These are phyloP conservation scores for Epinephelus moara DNA, from an alignment of 2,113 vertebrate genomes.

Conservation along the genomic window DNA sequence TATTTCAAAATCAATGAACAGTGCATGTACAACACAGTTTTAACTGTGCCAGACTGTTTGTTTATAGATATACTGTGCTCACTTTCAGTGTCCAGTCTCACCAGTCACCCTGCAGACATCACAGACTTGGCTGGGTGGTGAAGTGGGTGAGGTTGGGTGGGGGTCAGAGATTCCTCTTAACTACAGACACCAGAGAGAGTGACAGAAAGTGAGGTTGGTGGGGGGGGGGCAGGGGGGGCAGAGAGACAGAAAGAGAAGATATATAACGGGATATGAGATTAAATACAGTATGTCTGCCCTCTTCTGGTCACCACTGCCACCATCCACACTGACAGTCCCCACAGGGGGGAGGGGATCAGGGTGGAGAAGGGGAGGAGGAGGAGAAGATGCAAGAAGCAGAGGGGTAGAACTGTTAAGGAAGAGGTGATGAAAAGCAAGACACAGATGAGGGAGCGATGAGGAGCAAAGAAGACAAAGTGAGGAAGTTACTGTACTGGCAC, in stretches of 20 bases:
- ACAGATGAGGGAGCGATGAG: not conserved
- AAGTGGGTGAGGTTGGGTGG: constrained; percentile 2
- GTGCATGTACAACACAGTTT: too few relatives aligned
- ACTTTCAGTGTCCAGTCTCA: not conserved
- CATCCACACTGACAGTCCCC: constrained; percentile 54
- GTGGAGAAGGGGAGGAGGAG: not conserved
- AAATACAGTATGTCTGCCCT: constrained; percentile 90
- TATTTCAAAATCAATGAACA: not conserved
- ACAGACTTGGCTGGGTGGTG: constrained; percentile 2
- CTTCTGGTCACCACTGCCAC: constrained; percentile 86
- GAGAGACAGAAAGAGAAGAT: constrained; percentile 39
- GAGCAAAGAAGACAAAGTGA: not conserved
- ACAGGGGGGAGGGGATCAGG: not conserved
- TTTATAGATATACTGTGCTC: not conserved
- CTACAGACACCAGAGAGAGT: constrained; percentile 20
- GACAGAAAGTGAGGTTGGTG: constrained; percentile 11
- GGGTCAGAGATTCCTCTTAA: constrained; percentile 46
- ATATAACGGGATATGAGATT: constrained; percentile 75
- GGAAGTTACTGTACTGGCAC: not conserved
- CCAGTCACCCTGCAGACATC: constrained; percentile 8
- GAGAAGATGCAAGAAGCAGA: constrained; percentile 1
- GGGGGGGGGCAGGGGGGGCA: not conserved
- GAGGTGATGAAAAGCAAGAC: constrained; percentile 11
- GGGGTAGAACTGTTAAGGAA: constrained; percentile 5
- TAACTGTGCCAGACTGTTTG: not conserved